phyloP scores from a whole-genome alignment of 1,140 invertebrate species.

The Zaprionus capensis region DNA sequence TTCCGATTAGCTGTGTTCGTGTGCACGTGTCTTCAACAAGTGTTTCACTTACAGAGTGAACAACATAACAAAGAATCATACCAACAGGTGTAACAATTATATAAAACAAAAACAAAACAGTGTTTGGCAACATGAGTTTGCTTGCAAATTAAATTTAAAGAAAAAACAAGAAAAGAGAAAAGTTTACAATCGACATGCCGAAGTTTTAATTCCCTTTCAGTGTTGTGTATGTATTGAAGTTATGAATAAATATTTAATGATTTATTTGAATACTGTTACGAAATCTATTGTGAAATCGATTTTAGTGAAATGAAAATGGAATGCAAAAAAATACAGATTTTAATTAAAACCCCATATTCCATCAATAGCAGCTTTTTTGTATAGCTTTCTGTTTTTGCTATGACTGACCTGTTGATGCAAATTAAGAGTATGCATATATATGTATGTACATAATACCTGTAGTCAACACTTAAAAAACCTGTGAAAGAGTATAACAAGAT shows the following conservation, averaged over 20 bases:
- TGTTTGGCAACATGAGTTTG: background rate
- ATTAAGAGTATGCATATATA: background rate
- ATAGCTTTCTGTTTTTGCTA: no score
- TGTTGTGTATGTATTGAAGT: background rate
- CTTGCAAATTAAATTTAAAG: background rate
- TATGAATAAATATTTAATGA: background rate
- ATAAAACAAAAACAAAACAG: background rate
- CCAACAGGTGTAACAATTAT: slow-evolving; percentile 10
- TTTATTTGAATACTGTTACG: no score
- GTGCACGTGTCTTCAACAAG: slow-evolving; percentile 48
- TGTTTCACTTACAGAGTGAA: slow-evolving; percentile 48
- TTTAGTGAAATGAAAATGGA: no score
- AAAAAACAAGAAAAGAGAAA: background rate
- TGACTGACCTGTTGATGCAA: background rate
- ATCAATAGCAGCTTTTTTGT: no score
- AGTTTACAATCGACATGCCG: background rate
- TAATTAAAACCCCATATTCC: no score
- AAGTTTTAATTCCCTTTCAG: background rate
- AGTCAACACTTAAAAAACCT: background rate
- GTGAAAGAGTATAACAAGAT: background rate
- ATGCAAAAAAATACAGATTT: no score
- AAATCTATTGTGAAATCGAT: no score
- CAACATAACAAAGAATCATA: slow-evolving; percentile 41
- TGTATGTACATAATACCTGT: background rate
- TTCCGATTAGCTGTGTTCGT: slow-evolving; percentile 11